Evolutionary conservation across 2,797 vertebrate genomes (phyloP).

Genomic region (Eidolon dupreanum): DNA sequence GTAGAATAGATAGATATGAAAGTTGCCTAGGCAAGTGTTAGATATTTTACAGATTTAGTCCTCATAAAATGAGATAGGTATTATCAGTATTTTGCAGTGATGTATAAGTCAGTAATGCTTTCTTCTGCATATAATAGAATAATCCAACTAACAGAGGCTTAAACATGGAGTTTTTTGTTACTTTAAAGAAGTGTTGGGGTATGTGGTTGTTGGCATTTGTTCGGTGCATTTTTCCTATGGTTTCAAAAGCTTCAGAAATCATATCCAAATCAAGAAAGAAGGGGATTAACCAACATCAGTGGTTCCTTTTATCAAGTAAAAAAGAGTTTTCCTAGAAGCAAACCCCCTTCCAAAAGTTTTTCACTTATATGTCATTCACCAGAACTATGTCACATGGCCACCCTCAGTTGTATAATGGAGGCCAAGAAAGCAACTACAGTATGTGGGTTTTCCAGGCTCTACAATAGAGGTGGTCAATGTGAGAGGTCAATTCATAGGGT

Average conservation of each 20-base stretch:
- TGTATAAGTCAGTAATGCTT: background rate
- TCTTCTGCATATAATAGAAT: conserved; percentile 16
- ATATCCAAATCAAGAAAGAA: background rate
- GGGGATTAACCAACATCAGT: background rate
- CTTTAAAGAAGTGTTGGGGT: background rate
- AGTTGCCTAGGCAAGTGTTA: background rate
- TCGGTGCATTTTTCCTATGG: background rate
- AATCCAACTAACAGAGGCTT: background rate
- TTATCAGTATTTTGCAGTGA: background rate
- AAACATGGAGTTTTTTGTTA: background rate
- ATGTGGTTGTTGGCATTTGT: background rate
- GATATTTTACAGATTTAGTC: background rate
- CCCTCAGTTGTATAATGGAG: background rate
- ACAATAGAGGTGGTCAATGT: background rate
- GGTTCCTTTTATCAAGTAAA: background rate
- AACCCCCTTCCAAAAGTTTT: background rate
- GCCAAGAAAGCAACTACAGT: background rate
- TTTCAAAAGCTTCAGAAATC: background rate
- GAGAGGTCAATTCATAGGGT: background rate
- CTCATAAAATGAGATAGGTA: background rate
- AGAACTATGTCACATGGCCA: background rate
- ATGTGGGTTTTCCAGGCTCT: background rate
- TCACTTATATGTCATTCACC: background rate
- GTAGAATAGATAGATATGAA: background rate
- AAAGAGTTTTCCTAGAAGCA: background rate